A percentile compares a stretch with the other conserved stretches of the same genome.
phyloP scores from a whole-genome alignment of 2,888 invertebrate species.

The Argyra leucocephala region DNA sequence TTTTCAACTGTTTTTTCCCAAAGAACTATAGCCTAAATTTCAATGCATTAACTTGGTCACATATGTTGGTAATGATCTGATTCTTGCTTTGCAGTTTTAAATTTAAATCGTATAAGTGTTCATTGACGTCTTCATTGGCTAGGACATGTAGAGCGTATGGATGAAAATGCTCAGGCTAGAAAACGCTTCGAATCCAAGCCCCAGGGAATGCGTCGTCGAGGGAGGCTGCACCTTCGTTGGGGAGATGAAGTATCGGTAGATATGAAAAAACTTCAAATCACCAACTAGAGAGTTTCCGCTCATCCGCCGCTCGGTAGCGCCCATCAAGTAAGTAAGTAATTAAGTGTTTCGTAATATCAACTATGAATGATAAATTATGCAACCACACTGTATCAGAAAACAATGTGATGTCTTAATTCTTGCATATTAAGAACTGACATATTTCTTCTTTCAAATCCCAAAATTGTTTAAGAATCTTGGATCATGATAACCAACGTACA shows the following conservation, averaged over 20 bases:
- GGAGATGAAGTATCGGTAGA: no score
- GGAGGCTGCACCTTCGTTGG: no score
- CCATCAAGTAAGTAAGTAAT: no score
- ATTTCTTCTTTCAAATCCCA: slow-evolving; percentile 10
- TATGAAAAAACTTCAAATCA: no score
- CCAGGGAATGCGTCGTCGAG: no score
- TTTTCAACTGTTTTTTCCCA: slow-evolving; percentile 23
- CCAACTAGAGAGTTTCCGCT: no score
- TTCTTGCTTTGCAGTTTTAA: slow-evolving; percentile 23
- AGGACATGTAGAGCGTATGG: no score
- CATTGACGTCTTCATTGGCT: no score
- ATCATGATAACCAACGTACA: slow-evolving; percentile 22
- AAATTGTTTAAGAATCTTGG: slow-evolving; percentile 24
- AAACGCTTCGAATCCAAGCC: no score
- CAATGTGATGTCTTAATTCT: slow-evolving; percentile 16
- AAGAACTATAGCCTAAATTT: slow-evolving; percentile 25
- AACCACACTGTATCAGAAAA: slow-evolving; percentile 18
- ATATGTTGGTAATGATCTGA: slow-evolving; percentile 24
- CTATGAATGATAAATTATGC: slow-evolving; percentile 19
- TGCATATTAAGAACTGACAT: slow-evolving; percentile 17
- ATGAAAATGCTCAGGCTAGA: no score
- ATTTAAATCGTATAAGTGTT: slow-evolving; percentile 21
- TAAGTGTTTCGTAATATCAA: slow-evolving; percentile 18
- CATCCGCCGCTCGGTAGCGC: no score
- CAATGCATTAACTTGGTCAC: slow-evolving; percentile 24